Percentiles rank a stretch among this genome's conserved stretches.
Evolutionary conservation across 2,888 invertebrate species (phyloP).

Genomic region (Clistopyga incitator): DNA sequence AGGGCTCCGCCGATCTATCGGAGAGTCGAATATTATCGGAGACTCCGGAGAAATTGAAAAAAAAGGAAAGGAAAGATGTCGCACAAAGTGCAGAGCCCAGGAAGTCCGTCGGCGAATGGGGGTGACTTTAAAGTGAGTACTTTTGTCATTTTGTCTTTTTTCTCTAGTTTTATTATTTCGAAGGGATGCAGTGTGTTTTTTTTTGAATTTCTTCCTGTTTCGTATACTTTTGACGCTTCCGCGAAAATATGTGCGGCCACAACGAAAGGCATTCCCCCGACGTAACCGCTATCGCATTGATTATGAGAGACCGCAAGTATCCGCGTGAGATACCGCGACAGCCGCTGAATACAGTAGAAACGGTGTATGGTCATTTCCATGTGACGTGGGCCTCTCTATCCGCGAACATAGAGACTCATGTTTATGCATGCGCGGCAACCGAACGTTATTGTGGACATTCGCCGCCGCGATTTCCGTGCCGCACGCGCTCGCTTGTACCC

Average conservation of each 20-base stretch:
- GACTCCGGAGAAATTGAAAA: constrained; percentile 53
- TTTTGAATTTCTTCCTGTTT: neutral
- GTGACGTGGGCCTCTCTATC: neutral
- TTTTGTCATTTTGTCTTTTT: neutral
- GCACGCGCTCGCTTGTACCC: neutral
- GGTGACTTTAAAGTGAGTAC: constrained; percentile 81
- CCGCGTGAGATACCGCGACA: constrained; percentile 31
- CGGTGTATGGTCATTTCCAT: neutral
- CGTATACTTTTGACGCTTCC: neutral
- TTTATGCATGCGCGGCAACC: neutral
- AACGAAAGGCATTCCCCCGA: constrained; percentile 5
- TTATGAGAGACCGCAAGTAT: constrained; percentile 47
- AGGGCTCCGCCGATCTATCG: constrained; percentile 9
- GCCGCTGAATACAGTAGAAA: neutral
- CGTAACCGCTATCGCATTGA: constrained; percentile 23
- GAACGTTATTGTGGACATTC: neutral
- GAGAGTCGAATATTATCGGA: constrained; percentile 37
- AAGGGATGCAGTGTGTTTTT: neutral
- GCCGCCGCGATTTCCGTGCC: neutral
- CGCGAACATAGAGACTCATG: neutral
- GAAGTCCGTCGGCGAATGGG: constrained; percentile 78
- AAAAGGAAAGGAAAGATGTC: constrained; percentile 75
- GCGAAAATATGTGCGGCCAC: neutral
- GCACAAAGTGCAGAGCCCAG: constrained; percentile 77
- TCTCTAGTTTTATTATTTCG: too few species aligned